These are phyloP conservation scores for Theocolax elegans DNA, from an alignment of 1,140 invertebrate genomes.

Conservation along the genomic window DNA sequence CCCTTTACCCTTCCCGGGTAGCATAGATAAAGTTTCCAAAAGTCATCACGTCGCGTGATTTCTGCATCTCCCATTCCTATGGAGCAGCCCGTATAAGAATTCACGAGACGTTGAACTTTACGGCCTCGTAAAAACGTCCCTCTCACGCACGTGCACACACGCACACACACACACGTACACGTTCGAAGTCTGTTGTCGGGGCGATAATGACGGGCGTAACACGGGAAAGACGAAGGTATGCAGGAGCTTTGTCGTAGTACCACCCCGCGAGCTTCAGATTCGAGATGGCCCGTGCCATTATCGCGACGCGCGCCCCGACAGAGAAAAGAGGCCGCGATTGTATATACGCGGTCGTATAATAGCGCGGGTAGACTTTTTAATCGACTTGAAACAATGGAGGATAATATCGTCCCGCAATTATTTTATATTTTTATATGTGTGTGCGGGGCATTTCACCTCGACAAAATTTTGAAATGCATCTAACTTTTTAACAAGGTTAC, in stretches of 20 bases:
- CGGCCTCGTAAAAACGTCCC: slow-evolving; percentile 40
- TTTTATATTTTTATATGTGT: too few species aligned
- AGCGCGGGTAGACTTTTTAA: too few species aligned
- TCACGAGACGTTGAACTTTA: slow-evolving; percentile 37
- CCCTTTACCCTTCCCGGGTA: not conserved
- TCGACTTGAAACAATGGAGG: too few species aligned
- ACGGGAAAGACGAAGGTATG: not conserved
- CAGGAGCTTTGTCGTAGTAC: not conserved
- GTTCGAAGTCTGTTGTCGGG: not conserved
- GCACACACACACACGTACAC: not conserved
- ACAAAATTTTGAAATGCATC: too few species aligned
- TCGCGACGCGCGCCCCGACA: not conserved
- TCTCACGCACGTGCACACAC: not conserved
- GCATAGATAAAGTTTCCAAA: slow-evolving; percentile 42
- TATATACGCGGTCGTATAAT: too few species aligned
- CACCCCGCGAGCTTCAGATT: not conserved
- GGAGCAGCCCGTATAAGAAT: slow-evolving; percentile 24
- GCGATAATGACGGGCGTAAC: slow-evolving; percentile 15
- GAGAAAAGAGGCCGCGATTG: too few species aligned
- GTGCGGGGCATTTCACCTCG: too few species aligned
- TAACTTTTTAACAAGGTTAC: too few species aligned
- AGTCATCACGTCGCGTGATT: slow-evolving; percentile 40
- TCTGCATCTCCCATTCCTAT: slow-evolving; percentile 12
- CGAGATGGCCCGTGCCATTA: not conserved
- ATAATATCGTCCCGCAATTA: too few species aligned